phyloP scores from a whole-genome alignment of 2,113 vertebrate species.

The Odobenus rosmarus region DNA sequence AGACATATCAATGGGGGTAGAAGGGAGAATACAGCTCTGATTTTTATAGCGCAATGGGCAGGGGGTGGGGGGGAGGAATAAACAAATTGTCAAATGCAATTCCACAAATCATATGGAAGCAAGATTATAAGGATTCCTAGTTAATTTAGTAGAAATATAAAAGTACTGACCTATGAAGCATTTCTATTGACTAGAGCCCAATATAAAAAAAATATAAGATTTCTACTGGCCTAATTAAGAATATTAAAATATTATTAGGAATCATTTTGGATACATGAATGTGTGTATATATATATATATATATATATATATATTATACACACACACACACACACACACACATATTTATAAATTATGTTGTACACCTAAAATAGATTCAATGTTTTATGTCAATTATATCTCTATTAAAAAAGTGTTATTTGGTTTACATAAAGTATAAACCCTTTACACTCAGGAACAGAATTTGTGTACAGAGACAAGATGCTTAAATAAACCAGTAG shows the following conservation, averaged over 20 bases:
- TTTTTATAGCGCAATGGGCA: not conserved
- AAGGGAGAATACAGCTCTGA: not conserved
- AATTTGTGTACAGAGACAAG: constrained; percentile 20
- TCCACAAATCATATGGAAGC: not conserved
- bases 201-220: not conserved
- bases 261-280: not conserved
- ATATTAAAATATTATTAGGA: constrained; percentile 47
- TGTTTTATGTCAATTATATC: not conserved
- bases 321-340: too few species aligned
- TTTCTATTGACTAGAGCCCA: not conserved
- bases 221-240: not conserved
- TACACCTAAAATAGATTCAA: not conserved
- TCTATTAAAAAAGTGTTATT: constrained; percentile 31
- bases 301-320: too few species aligned
- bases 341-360: not conserved
- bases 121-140: constrained; percentile 1
- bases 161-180: not conserved
- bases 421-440: constrained; percentile 37
- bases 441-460: not conserved
- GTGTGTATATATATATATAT: not conserved
- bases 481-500: constrained; percentile 27
- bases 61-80: not conserved
- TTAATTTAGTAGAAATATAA: not conserved
- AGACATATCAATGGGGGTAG: not conserved
- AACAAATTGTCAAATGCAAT: constrained; percentile 29